phyloP scores from a whole-genome alignment of 2,113 vertebrate species.

The Oreotragus oreotragus region DNA sequence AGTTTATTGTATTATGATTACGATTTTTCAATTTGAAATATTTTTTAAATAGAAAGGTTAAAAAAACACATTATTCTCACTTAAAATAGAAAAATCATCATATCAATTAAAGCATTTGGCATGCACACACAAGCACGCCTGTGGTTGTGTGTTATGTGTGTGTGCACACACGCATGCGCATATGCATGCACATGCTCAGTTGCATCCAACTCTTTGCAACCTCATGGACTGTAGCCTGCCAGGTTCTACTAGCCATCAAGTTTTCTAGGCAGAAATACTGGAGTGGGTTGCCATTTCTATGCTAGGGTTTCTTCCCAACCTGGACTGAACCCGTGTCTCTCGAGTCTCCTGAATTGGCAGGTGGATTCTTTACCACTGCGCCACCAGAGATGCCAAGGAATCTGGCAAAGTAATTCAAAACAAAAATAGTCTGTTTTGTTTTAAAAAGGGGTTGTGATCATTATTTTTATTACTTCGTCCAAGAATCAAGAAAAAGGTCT shows the following conservation, averaged over 20 bases:
- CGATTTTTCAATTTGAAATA: not conserved
- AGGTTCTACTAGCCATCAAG: not conserved
- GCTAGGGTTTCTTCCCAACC: not conserved
- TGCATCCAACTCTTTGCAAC: not conserved
- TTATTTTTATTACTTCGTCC: not conserved
- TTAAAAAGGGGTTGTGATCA: not conserved
- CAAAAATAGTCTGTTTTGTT: not conserved
- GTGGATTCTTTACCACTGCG: not conserved
- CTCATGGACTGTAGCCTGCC: not conserved
- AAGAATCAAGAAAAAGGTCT: not conserved
- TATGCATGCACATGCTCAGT: rapidly evolving
- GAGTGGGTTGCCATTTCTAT: not conserved
- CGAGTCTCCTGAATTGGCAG: not conserved
- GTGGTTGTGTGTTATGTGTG: not conserved
- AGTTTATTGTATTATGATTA: not conserved
- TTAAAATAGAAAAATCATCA: not conserved
- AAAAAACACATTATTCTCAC: not conserved
- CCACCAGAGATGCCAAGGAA: not conserved
- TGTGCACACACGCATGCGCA: rapidly evolving
- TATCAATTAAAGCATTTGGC: not conserved
- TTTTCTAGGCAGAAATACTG: not conserved
- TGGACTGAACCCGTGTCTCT: not conserved
- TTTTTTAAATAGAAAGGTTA: not conserved
- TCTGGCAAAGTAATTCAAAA: not conserved
- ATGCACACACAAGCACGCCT: rapidly evolving